Conservation (phyloP, 2,888 invertebrate species). For the Allygus modestus region DNA sequence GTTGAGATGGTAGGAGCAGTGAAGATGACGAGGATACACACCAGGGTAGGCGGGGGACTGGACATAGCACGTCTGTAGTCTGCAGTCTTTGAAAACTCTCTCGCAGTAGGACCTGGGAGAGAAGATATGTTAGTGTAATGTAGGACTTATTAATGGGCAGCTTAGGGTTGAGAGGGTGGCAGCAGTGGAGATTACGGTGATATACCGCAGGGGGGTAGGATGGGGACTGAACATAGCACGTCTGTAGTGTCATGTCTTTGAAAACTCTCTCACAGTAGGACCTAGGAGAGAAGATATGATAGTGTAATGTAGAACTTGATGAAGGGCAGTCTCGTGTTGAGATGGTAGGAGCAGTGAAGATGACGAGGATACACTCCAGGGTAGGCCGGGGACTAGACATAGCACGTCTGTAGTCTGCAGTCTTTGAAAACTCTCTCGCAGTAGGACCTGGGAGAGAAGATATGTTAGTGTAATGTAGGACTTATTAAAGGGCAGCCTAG, state of each 20-base stretch:
- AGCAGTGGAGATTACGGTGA: too few species aligned
- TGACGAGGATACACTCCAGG: constrained; percentile 95
- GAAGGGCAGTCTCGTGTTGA: constrained; percentile 92
- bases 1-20: constrained; percentile 94
- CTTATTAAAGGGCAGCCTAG: constrained; percentile 72
- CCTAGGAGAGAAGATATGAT: too few species aligned
- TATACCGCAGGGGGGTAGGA: too few species aligned
- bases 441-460: constrained; percentile 80
- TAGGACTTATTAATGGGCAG: constrained; percentile 72
- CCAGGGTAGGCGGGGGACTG: constrained; percentile 96
- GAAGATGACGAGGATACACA: constrained; percentile 92
- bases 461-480: too few species aligned
- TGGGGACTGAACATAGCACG: too few species aligned
- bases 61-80: constrained; percentile 94
- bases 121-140: background rate
- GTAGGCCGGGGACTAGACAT: constrained; percentile 95
- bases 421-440: constrained; percentile 93
- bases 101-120: constrained; percentile 88
- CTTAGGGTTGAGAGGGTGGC: too few species aligned
- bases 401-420: constrained; percentile 93
- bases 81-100: constrained; percentile 90
- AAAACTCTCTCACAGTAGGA: too few species aligned
- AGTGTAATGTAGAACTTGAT: constrained; percentile 77
- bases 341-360: constrained; percentile 92
- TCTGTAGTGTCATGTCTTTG: too few species aligned